These are phyloP conservation scores for Pipistrellus pygmaeus DNA, from an alignment of 2,797 vertebrate genomes.

Conservation along the genomic window DNA sequence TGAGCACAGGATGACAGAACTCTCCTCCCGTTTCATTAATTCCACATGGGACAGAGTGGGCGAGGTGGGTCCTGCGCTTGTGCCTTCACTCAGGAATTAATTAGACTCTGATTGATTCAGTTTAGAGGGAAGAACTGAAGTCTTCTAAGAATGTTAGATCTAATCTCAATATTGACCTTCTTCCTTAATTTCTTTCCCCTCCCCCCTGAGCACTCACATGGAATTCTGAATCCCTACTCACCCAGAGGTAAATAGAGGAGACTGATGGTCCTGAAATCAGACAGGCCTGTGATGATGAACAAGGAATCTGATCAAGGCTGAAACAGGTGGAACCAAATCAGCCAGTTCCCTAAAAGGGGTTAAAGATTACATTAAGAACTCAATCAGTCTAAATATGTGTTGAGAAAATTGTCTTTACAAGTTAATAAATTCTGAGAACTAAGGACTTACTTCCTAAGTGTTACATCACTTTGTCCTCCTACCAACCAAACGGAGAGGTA, in stretches of 20 bases:
- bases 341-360: background rate
- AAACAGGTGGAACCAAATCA: background rate
- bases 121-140: background rate
- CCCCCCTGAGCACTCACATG: background rate
- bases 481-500: too few relatives aligned
- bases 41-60: slow-evolving; percentile 17
- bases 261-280: background rate
- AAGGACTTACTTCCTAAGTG: background rate
- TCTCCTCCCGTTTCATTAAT: slow-evolving; percentile 3
- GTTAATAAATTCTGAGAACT: background rate
- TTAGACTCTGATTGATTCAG: background rate
- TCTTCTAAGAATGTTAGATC: background rate
- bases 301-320: background rate
- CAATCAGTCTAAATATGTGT: background rate
- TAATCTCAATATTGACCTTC: background rate
- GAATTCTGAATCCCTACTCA: background rate
- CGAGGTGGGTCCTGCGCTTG: background rate
- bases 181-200: background rate
- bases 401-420: background rate
- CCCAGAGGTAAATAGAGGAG: background rate
- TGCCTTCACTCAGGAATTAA: background rate
- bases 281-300: background rate
- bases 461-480: background rate
- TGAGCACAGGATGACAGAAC: slow-evolving; percentile 28
- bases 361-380: background rate